phyloP scores from a whole-genome alignment of 1,140 invertebrate species.

The Trissolcus basalis region DNA sequence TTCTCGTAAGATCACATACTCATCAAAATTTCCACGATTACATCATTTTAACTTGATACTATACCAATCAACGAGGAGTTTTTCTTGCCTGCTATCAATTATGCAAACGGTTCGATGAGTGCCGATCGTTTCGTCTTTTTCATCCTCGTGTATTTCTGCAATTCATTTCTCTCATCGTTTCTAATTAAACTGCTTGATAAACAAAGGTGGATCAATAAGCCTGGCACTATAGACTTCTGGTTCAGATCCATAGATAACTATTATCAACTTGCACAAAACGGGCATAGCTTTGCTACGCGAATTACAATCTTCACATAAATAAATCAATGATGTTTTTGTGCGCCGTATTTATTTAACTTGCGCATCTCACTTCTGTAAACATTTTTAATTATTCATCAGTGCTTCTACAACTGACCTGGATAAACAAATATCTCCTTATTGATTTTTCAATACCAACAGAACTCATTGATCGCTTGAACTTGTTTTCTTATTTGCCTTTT shows the following conservation, averaged over 20 bases:
- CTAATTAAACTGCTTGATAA: not conserved
- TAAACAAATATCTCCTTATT: too few relatives aligned
- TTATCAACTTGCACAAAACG: too few relatives aligned
- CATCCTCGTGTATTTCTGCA: not conserved
- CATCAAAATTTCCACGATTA: not conserved
- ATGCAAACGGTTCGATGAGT: not conserved
- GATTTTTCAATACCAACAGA: too few relatives aligned
- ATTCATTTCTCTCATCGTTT: not conserved
- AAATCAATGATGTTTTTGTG: too few relatives aligned
- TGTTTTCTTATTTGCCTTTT: too few relatives aligned
- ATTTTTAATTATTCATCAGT: too few relatives aligned
- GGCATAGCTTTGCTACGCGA: too few relatives aligned
- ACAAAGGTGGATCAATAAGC: not conserved
- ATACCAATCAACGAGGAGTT: not conserved
- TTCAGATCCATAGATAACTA: not conserved
- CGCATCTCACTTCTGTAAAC: too few relatives aligned
- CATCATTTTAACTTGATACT: not conserved
- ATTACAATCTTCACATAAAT: too few relatives aligned
- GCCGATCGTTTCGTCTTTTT: not conserved
- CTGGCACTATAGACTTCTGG: not conserved
- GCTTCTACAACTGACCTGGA: too few relatives aligned
- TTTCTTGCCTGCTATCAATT: not conserved
- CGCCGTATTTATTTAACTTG: too few relatives aligned
- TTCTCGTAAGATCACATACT: not conserved
- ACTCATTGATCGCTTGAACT: too few relatives aligned